Conservation (phyloP, 2,888 invertebrate species). For the Cephus rjabovi region DNA sequence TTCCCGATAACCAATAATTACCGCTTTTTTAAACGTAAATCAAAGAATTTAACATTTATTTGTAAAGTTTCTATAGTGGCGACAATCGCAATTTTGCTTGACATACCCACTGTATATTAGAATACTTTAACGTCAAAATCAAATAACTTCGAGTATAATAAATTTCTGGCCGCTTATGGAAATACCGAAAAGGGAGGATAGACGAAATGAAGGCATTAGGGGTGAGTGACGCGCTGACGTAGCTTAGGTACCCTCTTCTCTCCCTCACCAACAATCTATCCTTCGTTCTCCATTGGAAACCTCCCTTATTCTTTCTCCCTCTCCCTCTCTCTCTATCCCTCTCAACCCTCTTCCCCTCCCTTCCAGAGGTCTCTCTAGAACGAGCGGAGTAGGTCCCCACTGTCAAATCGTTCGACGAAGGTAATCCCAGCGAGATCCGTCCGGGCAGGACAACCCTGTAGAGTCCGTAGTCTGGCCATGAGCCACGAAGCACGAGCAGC, state of each 20-base stretch:
- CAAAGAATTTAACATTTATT: not conserved
- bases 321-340: not conserved
- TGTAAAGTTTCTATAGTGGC: too few relatives aligned
- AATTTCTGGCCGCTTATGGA: slow-evolving; percentile 55
- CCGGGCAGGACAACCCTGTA: slow-evolving; percentile 33
- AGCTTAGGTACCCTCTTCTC: slow-evolving; percentile 41
- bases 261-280: slow-evolving; percentile 28
- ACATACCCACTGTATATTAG: slow-evolving; percentile 59
- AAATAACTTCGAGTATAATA: slow-evolving; percentile 59
- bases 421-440: slow-evolving; percentile 45
- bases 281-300: slow-evolving; percentile 27
- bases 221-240: slow-evolving; percentile 61
- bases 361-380: slow-evolving; percentile 21
- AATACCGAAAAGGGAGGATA: slow-evolving; percentile 43
- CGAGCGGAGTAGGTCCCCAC: slow-evolving; percentile 32
- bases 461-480: slow-evolving; percentile 17
- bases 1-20: not conserved
- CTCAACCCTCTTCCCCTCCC: slow-evolving; percentile 10
- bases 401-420: slow-evolving; percentile 47
- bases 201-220: slow-evolving; percentile 60
- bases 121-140: slow-evolving; percentile 63
- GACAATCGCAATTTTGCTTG: too few relatives aligned
- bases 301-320: slow-evolving; percentile 17
- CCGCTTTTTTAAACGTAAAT: not conserved
- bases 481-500: slow-evolving; percentile 3